Percentiles rank a stretch among this genome's conserved stretches.
These are phyloP conservation scores for Plecturocebus donacophilus DNA, from an alignment of 2,113 vertebrate genomes.

Conservation along the genomic window DNA sequence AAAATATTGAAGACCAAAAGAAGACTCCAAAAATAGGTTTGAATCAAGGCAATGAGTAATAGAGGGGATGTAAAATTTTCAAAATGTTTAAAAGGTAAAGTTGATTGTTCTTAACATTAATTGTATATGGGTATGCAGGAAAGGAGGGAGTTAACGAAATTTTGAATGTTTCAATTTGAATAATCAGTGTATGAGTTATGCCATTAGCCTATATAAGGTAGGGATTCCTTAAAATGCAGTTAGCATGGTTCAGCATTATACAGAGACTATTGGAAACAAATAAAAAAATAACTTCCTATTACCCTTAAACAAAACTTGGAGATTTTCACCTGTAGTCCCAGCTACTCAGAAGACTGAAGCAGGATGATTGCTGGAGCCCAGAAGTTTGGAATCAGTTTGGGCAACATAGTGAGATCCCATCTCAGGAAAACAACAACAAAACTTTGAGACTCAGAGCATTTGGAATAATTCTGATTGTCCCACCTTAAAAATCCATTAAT, in stretches of 20 bases:
- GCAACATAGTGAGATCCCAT: background rate
- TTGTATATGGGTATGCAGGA: background rate
- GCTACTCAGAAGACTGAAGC: background rate
- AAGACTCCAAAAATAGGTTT: background rate
- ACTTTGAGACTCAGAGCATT: background rate
- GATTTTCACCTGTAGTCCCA: background rate
- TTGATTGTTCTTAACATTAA: background rate
- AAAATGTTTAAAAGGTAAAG: constrained; percentile 10
- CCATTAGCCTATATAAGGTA: background rate
- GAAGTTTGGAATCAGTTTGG: background rate
- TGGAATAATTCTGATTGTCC: constrained; percentile 19
- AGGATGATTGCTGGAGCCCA: background rate
- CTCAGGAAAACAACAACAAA: background rate
- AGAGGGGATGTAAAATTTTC: background rate
- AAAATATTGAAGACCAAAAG: background rate
- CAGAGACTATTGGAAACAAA: background rate
- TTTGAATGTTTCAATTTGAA: background rate
- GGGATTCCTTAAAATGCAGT: background rate
- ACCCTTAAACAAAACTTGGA: background rate
- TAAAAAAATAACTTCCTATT: constrained; percentile 8
- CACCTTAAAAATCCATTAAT: background rate
- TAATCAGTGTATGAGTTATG: background rate
- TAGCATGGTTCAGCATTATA: background rate
- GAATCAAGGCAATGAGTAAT: background rate
- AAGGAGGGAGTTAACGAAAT: background rate